These are phyloP conservation scores for Trissolcus basalis DNA, from an alignment of 1,140 invertebrate species.

Conservation along the genomic window DNA sequence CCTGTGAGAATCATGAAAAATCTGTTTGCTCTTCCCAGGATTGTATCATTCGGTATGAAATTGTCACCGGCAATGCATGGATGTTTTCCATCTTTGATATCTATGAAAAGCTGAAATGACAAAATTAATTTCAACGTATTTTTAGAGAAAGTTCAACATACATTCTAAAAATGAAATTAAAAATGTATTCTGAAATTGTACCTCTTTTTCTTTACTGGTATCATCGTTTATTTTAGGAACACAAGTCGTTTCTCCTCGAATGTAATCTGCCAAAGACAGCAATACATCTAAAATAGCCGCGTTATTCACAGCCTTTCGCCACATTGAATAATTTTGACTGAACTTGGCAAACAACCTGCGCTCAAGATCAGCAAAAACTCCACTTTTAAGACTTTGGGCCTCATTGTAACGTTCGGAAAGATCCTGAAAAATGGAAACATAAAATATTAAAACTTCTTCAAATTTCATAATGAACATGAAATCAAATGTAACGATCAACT, in stretches of 20 bases:
- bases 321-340: slow-evolving; percentile 86
- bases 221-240: slow-evolving; percentile 82
- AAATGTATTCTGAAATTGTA: not conserved
- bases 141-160: too few species aligned
- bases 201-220: slow-evolving; percentile 65
- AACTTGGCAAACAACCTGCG: slow-evolving; percentile 95
- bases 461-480: too few species aligned
- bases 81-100: slow-evolving; percentile 91
- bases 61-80: slow-evolving; percentile 88
- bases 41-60: slow-evolving; percentile 92
- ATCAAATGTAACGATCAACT: not conserved
- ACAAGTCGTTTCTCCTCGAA: slow-evolving; percentile 82
- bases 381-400: slow-evolving; percentile 87
- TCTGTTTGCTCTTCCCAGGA: slow-evolving; percentile 77
- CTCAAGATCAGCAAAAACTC: slow-evolving; percentile 89
- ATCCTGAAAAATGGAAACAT: slow-evolving; percentile 76
- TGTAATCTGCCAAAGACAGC: slow-evolving; percentile 87
- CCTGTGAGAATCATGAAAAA: slow-evolving; percentile 87
- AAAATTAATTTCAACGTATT: not conserved
- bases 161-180: too few species aligned
- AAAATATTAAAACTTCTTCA: slow-evolving; percentile 8
- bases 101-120: slow-evolving; percentile 83
- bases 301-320: slow-evolving; percentile 87
- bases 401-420: slow-evolving; percentile 84
- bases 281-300: slow-evolving; percentile 90